phyloP scores from a whole-genome alignment of 2,888 invertebrate genomes.

The Scaptodrosophila latifasciaeformis region DNA sequence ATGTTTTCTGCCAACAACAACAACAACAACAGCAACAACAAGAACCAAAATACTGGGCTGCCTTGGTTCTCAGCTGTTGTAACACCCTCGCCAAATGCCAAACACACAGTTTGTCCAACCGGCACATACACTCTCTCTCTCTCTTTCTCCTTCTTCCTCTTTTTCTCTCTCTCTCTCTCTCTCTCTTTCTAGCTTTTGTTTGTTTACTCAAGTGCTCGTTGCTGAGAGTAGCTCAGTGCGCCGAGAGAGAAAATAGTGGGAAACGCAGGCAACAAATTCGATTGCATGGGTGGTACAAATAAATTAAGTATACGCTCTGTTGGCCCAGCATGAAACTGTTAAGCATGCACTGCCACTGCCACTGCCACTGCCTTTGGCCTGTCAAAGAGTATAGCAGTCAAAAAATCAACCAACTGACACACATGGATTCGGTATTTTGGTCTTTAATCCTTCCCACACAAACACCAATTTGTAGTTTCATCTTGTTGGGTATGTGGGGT shows the following conservation, averaged over 20 bases:
- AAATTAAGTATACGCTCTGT: conserved; percentile 57
- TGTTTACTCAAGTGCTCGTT: neutral
- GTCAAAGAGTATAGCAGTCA: no score
- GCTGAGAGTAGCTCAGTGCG: neutral
- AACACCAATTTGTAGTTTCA: neutral
- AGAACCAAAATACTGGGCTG: conserved; percentile 49
- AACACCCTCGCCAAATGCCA: conserved; percentile 30
- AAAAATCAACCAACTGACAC: conserved; percentile 2
- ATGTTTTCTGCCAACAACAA: no score
- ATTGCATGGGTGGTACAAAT: neutral
- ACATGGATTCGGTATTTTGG: neutral
- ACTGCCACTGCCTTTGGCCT: no score
- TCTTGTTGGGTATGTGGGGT: neutral
- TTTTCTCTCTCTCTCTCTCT: conserved; percentile 19
- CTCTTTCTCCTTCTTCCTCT: conserved; percentile 8
- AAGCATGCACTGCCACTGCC: no score
- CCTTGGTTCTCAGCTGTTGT: conserved; percentile 56
- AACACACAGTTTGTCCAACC: neutral
- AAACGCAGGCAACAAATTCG: conserved; percentile 36
- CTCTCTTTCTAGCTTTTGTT: conserved; percentile 29
- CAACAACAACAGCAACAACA: conserved; percentile 34
- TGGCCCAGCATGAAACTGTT: conserved; percentile 21
- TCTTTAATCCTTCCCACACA: neutral
- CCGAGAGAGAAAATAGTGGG: conserved; percentile 32
- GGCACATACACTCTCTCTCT: neutral